Base-by-base conservation (phyloP, 2,888 invertebrate genomes). In the Bombyx huttoni region DNA sequence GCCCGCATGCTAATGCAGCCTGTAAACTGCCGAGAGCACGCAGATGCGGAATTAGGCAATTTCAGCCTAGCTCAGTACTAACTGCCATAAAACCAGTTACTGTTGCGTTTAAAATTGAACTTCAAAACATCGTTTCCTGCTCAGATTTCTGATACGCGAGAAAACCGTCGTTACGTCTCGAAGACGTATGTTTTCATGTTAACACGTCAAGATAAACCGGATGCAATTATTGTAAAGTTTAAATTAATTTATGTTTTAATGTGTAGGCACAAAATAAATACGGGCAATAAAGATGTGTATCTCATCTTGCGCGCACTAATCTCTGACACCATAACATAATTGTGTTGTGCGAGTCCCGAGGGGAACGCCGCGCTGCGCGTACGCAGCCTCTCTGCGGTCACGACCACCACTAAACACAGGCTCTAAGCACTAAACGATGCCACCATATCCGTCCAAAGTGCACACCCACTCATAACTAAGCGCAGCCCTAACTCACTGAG, bases 351-450 rank as follows among this genome's bases (percentile, higher is more conserved):
- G 60, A 67, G 73, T 74, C 78, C 76, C 56, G 70, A 58, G 77
- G 79, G 78, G 64, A 75, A 74, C 77, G 75, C 81, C 75, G 75
- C 68, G 64, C 64, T 67, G 64, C 64, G 67, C 63, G 57, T 62
- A 60, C 58, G 67, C 67, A 59, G 70, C 64, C 63, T 63, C 63
- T 67, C 67, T 68, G 75, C 75, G 79, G 83, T 85, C 86, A 85
- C 84, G 86, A 81, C 67, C 70, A 68, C 69, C 67, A 75, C 80
- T 85, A 81, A 84, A 82, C 83, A 83, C 76, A 84, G 78, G 77
- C 71, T 73, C 75, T 71, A 24, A 77, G 72, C 72, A 75, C 76
- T 77, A 81, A 84, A 81, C 79, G 81, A 80, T 78, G 81, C 81
- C 78, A 81, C 84, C 83, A 84, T 85, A 84, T 82, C 80, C 80